Evolutionary conservation across 2,888 invertebrate genomes (phyloP), one percentile per base, ranked within the genome.

Genomic region (Drosophila robusta): DNA sequence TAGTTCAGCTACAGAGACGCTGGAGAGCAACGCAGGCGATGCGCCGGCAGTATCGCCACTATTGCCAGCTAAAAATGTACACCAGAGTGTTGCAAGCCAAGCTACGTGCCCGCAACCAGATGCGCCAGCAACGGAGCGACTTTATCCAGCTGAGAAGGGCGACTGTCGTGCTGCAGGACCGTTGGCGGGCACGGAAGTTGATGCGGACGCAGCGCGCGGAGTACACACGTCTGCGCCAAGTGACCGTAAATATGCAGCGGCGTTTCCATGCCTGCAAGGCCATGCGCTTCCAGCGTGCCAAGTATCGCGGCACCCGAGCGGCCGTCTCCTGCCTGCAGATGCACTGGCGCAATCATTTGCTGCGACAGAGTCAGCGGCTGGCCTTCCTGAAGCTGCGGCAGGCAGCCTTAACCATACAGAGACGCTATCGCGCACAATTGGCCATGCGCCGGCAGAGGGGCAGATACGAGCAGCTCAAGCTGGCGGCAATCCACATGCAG

Each of bases 261-360:
- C 79, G 70, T 3, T 90, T 87, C 44, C 83, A 75, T n/a, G 90
- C 91, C 0, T 54, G 87, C 24, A 83, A 83, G 29, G 29, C 63
- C 1, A 92, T 91, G 92, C 83, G 88, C 4, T 81, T 81, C 4
- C 85, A 90, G 51, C 83, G 90, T 3, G 91, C 91, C 8, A 87
- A 89, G 44, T 91, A 89, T 58, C 75, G 67, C 0, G 90, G 90
- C 0, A 90, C 75, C 1, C 77, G 62, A n/a, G 60, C 80, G 24
- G 90, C 93, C 8, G 77, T 85, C 4, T 70, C 78, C 18, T 83
- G 74, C 2, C 81, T 94, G 51, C 94, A 93, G 70, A 84, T 75
- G 60, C 82, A 88, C 39, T 93, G 90, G 80, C 91, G 92, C 55
- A 89, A 70, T 3, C 76, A 85, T 66, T 49, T 90, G 8, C 45